phyloP scores from a whole-genome alignment of 2,797 vertebrate species.

The Pangasius djambal region DNA sequence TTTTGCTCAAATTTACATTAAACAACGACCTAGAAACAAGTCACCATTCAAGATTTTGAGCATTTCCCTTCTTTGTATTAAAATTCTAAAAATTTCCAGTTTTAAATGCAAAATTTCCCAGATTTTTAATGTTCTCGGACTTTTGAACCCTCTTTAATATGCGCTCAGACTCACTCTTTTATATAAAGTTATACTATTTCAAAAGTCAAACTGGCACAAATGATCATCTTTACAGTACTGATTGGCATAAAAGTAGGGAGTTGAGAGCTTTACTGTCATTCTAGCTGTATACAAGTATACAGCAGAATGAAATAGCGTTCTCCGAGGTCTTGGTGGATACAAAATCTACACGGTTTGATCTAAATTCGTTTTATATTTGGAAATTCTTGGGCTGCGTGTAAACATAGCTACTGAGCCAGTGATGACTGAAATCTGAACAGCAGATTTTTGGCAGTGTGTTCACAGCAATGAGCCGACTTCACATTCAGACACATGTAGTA shows the following conservation, averaged over 20 bases:
- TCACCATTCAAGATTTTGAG: not conserved
- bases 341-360: not conserved
- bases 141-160: too few species aligned
- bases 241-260: not conserved
- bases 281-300: not conserved
- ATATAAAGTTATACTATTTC: not conserved
- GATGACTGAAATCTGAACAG: conserved; percentile 56
- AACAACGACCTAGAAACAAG: too few species aligned
- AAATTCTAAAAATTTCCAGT: not conserved
- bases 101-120: not conserved
- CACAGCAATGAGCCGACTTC: conserved; percentile 57
- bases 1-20: not conserved
- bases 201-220: not conserved
- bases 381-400: conserved; percentile 3
- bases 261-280: not conserved
- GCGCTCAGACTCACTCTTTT: too few species aligned
- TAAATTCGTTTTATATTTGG: not conserved
- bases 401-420: conserved; percentile 8
- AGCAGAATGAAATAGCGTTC: not conserved
- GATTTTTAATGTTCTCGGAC: not conserved
- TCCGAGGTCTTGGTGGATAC: not conserved
- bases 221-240: not conserved
- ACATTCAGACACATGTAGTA: conserved; percentile 47
- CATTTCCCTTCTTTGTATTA: too few species aligned
- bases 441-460: conserved; percentile 72